phyloP scores from a whole-genome alignment of 2,113 vertebrate species.

The Picathartes gymnocephalus region DNA sequence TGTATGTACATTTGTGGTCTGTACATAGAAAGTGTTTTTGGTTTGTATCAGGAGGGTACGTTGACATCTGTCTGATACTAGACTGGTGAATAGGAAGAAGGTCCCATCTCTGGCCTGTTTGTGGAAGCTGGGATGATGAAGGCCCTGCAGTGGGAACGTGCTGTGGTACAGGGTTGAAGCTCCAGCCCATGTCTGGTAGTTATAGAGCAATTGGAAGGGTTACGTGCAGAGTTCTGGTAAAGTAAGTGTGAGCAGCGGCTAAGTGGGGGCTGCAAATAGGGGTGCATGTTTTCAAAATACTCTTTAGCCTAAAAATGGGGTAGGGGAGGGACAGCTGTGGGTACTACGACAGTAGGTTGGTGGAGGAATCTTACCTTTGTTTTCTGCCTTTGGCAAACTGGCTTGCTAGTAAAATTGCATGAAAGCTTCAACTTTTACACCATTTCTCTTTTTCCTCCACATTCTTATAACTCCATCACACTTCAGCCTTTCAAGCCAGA shows the following conservation, averaged over 20 bases:
- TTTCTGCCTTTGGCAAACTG: constrained; percentile 42
- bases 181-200: constrained; percentile 64
- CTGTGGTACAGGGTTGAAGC: constrained; percentile 64
- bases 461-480: constrained; percentile 3
- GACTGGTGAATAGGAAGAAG: constrained; percentile 66
- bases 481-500: background rate
- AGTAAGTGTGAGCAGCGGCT: constrained; percentile 48
- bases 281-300: constrained; percentile 41
- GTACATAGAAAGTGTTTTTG: constrained; percentile 64
- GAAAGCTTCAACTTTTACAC: constrained; percentile 39
- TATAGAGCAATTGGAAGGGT: constrained; percentile 67
- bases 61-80: constrained; percentile 63
- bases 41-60: constrained; percentile 62
- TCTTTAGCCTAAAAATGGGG: background rate
- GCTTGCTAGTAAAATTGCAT: constrained; percentile 51
- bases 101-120: constrained; percentile 59
- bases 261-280: background rate
- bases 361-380: constrained; percentile 34
- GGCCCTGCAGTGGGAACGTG: constrained; percentile 58
- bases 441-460: background rate
- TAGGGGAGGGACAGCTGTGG: background rate
- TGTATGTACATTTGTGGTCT: constrained; percentile 39
- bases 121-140: constrained; percentile 68
- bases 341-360: background rate
- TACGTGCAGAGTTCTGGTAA: constrained; percentile 63